phyloP scores from a whole-genome alignment of 2,113 vertebrate genomes.

The Dendropsophus ebraccatus region DNA sequence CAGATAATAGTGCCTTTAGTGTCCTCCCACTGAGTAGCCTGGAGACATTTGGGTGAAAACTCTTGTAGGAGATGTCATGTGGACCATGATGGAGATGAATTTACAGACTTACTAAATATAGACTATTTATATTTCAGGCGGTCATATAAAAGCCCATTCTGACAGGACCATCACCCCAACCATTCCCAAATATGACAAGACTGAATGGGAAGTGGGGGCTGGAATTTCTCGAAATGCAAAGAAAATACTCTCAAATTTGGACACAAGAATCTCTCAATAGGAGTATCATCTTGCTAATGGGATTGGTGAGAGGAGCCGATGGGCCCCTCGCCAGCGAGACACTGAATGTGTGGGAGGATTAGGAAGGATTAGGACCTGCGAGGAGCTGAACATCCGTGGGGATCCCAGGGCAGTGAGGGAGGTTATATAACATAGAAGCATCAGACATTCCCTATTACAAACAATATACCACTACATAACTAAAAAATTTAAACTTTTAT shows the following conservation, averaged over 20 bases:
- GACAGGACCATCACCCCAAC: background rate
- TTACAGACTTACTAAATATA: background rate
- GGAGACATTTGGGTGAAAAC: too few relatives aligned
- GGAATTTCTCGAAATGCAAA: conserved; percentile 35
- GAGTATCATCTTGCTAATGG: conserved; percentile 32
- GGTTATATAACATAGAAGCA: background rate
- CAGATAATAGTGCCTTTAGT: too few relatives aligned
- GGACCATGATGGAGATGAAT: background rate
- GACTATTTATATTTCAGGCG: background rate
- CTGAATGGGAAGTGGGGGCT: conserved; percentile 28
- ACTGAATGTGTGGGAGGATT: background rate
- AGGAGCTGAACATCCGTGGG: background rate
- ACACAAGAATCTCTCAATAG: conserved; percentile 40
- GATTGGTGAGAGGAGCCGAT: background rate
- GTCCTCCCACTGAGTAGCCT: too few relatives aligned
- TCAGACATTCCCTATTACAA: background rate
- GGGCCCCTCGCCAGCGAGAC: conserved; percentile 21
- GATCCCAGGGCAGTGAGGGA: conserved; percentile 27
- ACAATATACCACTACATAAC: background rate
- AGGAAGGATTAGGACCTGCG: background rate
- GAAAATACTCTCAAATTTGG: conserved; percentile 49
- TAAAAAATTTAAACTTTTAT: too few relatives aligned
- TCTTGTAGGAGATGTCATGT: too few relatives aligned
- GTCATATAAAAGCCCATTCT: too few relatives aligned
- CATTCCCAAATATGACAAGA: conserved; percentile 11